A percentile compares a stretch with the other conserved stretches of the same genome.
Evolutionary conservation across 2,888 invertebrate genomes (phyloP).

Genomic region (Mamestra brassicae): DNA sequence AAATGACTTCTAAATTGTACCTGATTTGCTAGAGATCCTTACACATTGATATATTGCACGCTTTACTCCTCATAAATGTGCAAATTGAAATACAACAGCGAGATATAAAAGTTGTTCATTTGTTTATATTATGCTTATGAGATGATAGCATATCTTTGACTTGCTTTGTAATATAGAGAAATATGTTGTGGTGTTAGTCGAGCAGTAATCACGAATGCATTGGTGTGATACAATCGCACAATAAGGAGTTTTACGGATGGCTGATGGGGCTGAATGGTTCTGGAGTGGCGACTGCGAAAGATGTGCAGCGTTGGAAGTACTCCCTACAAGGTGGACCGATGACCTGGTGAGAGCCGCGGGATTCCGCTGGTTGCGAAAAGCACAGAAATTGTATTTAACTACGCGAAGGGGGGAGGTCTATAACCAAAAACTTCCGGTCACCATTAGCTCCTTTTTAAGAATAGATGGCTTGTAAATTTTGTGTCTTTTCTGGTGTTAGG

Average conservation of each 20-base stretch:
- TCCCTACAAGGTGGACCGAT: not conserved
- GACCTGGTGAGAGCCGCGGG: not conserved
- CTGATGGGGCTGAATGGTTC: not conserved
- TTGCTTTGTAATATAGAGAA: conserved; percentile 5
- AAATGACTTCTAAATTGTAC: conserved; percentile 34
- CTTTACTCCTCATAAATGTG: conserved; percentile 44
- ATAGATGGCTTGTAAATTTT: not conserved
- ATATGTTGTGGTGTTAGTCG: not conserved
- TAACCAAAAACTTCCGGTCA: too few species aligned
- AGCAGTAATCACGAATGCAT: not conserved
- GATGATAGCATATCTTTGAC: conserved; percentile 20
- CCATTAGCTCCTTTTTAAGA: too few species aligned
- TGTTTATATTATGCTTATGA: conserved; percentile 24
- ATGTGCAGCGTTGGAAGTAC: not conserved
- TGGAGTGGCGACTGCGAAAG: not conserved
- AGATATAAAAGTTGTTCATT: conserved; percentile 9
- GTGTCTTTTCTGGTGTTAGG: not conserved
- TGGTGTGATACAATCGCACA: not conserved
- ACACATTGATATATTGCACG: conserved; percentile 29
- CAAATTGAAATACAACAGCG: conserved; percentile 19
- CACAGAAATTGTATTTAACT: not conserved
- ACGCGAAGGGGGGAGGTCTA: too few species aligned
- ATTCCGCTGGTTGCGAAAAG: not conserved
- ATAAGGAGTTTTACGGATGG: not conserved
- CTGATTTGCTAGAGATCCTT: conserved; percentile 26